Evolutionary conservation across 1,140 invertebrate species (phyloP), one percentile per base, ranked within the genome.

Genomic region (Orussus abietinus): DNA sequence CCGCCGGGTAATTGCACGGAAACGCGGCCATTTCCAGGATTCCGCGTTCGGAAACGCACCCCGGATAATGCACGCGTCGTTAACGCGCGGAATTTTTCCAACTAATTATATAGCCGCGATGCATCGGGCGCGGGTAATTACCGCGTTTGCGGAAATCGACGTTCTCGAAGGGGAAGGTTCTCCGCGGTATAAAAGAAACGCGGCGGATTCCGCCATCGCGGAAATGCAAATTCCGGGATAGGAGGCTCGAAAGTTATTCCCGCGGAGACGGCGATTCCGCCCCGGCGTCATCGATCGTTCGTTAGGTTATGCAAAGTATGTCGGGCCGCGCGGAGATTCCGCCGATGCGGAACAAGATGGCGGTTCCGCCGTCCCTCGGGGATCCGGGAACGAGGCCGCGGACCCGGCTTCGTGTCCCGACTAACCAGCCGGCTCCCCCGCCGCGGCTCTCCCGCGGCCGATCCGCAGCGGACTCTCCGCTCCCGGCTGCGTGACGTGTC

Each of bases 331-430:
- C 22, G 30, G 38, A 42, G 37, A 26, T 26, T 19, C 19, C 31
- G 32, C n/a, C 22, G 38, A 41, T 14, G 38, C 40, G 29, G 38
- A 51, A 59, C 61, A 69, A 67, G 57, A 69, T 69, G 64, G 66
- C 64, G 12, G 31, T 12, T 10, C 31, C 2, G 57, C 38, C 48
- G 36, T 64, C 66, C 62, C 62, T 38, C 30, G 66, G 63, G 64
- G 47, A 49, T 66, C 57, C 49, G 26, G 51, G 55, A 66, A 69
- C 61, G 62, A 64, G 56, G 57, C 57, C 63, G 63, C 62, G 62
- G 67, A 67, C 64, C 63, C 51, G 57, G 48, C 62, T 64, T 62
- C 59, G 64, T 54, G 64, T 64, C 57, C 53, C 57, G 54, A 58
- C 59, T 54, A 57, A n/a, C 54, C 51, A 25, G 38, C 44, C 26